Percentiles rank a stretch among this genome's conserved stretches.
Conservation (phyloP, 1,140 invertebrate genomes). For the Calliphora vicina region DNA sequence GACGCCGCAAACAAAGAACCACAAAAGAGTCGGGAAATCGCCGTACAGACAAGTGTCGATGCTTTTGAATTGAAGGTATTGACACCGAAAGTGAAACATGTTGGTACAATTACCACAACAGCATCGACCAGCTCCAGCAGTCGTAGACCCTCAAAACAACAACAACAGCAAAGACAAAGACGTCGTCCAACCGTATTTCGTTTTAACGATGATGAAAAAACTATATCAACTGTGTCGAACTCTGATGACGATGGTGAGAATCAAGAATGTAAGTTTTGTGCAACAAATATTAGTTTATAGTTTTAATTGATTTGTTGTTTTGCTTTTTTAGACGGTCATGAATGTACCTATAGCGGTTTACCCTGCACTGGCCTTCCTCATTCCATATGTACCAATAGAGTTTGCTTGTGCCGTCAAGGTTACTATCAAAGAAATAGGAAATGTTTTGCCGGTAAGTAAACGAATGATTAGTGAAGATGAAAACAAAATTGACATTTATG, state of each 20-base stretch:
- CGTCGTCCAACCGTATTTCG: constrained; percentile 50
- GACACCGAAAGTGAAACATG: constrained; percentile 46
- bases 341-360: constrained; percentile 56
- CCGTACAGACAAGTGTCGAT: constrained; percentile 59
- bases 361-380: constrained; percentile 52
- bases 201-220: constrained; percentile 59
- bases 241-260: constrained; percentile 57
- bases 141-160: constrained; percentile 37
- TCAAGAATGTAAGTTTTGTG: constrained; percentile 54
- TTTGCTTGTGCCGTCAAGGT: constrained; percentile 54
- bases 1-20: constrained; percentile 4
- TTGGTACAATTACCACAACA: constrained; percentile 48
- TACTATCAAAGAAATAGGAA: constrained; percentile 58
- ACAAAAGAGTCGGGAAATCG: constrained; percentile 53
- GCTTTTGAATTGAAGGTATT: constrained; percentile 53
- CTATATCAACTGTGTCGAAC: constrained; percentile 58
- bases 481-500: too few relatives aligned
- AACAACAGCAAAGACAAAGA: constrained; percentile 15
- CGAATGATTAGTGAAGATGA: neutral
- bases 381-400: constrained; percentile 53
- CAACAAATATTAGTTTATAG: too few relatives aligned
- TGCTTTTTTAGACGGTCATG: constrained; percentile 50
- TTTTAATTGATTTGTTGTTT: constrained; percentile 1
- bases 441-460: constrained; percentile 56
- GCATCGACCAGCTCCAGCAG: constrained; percentile 47